Conservation (phyloP, 2,888 invertebrate genomes). For the Spodoptera exigua region DNA sequence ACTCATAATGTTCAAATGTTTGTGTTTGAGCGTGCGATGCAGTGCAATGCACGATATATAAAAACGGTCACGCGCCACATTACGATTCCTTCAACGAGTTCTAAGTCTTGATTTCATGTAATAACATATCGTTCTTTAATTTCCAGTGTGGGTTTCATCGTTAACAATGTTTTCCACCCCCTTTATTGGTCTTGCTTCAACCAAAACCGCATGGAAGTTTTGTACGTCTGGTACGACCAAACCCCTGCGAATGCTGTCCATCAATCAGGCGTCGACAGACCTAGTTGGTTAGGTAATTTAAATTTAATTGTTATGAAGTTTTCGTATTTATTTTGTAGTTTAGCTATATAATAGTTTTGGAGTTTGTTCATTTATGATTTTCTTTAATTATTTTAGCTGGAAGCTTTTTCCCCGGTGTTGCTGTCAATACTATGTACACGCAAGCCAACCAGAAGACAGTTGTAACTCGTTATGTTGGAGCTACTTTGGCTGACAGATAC, state of each 20-base stretch:
- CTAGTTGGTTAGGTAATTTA: slow-evolving; percentile 78
- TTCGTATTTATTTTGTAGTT: too few species aligned
- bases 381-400: slow-evolving; percentile 71
- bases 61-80: too few species aligned
- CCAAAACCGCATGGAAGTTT: slow-evolving; percentile 79
- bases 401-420: slow-evolving; percentile 84
- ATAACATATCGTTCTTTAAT: background rate
- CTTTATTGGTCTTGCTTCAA: slow-evolving; percentile 89
- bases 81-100: too few species aligned
- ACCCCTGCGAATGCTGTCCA: slow-evolving; percentile 81
- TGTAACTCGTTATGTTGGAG: slow-evolving; percentile 73
- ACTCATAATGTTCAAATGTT: too few species aligned
- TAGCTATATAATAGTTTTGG: too few species aligned
- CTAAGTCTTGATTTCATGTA: too few species aligned
- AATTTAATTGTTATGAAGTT: background rate
- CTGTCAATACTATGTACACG: slow-evolving; percentile 77
- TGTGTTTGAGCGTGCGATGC: too few species aligned
- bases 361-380: too few species aligned
- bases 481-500: slow-evolving; percentile 79
- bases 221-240: slow-evolving; percentile 87
- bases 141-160: slow-evolving; percentile 85
- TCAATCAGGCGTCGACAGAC: slow-evolving; percentile 84
- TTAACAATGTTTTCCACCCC: slow-evolving; percentile 81
- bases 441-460: slow-evolving; percentile 74
- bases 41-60: too few species aligned